Percentiles rank a stretch among this genome's conserved stretches.
Evolutionary conservation across 1,140 invertebrate species (phyloP).

Genomic region (Ridgeia piscesae): DNA sequence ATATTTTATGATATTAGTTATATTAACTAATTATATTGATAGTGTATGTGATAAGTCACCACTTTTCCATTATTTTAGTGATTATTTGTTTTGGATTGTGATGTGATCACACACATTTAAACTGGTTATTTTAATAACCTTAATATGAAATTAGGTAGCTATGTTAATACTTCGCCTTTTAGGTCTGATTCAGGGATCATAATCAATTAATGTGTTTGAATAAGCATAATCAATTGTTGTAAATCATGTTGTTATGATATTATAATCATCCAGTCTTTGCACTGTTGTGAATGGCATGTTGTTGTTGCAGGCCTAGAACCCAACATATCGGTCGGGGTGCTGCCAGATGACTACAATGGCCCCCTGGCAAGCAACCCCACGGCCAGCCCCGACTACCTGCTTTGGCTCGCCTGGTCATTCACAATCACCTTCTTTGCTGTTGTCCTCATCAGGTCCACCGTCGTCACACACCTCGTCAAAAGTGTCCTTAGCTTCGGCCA

Average conservation of each 20-base stretch:
- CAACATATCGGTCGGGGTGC: background rate
- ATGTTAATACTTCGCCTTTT: background rate
- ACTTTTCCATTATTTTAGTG: background rate
- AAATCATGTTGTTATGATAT: too few relatives aligned
- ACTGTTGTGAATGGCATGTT: background rate
- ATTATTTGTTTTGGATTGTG: background rate
- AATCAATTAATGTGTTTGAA: too few relatives aligned
- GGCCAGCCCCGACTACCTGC: background rate
- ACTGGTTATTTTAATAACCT: background rate
- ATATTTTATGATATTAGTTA: too few relatives aligned
- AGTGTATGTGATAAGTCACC: background rate
- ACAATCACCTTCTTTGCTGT: background rate
- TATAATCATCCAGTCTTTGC: too few relatives aligned
- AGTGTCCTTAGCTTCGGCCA: background rate
- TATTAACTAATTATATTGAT: background rate
- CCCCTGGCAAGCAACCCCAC: background rate
- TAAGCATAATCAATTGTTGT: too few relatives aligned
- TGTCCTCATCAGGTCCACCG: background rate
- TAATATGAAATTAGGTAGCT: background rate
- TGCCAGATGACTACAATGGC: conserved; percentile 5
- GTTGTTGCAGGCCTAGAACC: background rate
- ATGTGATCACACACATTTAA: background rate
- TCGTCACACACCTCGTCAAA: background rate
- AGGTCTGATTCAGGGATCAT: background rate
- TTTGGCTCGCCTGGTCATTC: conserved; percentile 16